Base-by-base conservation (phyloP, 2,113 vertebrate species). In the Lates calcarifer region DNA sequence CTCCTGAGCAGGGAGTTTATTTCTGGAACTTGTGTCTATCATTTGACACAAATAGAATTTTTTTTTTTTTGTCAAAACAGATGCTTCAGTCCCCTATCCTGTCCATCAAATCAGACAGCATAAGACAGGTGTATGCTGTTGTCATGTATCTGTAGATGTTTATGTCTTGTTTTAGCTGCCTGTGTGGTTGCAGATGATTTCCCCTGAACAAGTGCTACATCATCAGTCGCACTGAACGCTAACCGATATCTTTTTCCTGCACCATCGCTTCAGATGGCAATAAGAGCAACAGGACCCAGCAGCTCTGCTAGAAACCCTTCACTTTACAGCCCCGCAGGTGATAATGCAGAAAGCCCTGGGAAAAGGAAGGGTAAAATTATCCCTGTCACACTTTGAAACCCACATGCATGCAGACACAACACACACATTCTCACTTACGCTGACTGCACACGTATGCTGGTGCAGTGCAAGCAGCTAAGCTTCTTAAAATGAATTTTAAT, bases 91-190 rank as follows among this genome's bases (percentile, higher is more conserved):
- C n/a, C 20, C 53, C 35, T 57, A 15, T 79, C 41, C 58, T 83
- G 83, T 77, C 81, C 60, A 68, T 86, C 77, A 86, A 61, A 65
- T 61, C 65, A 65, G 71, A 74, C 74, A 81, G 73, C 35, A 8
- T 43, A 31, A 82, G 67, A 79, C 3, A 5, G 55, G 57, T 79
- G 41, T 47, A n/a, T 51, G 43, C 63, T 11, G 74, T 55, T 58
- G 14, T 63, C 70, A 78, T 53, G 61, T 68, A 70, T 61, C 62
- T 37, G 20, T 62, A 73, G 1, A 83, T 61, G 64, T 53, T 62
- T 58, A 81, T 53, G 41, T 60, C 72, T 68, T 69, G 60, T 56
- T 76, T 77, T 39, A 63, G 49, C 68, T 47, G 24, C 56, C 15
- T 72, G 33, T 62, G 61, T 15, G 43, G 62, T 58, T 22, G 18